These are phyloP conservation scores for Stegostoma tigrinum DNA, from an alignment of 2,113 vertebrate genomes.

Conservation along the genomic window DNA sequence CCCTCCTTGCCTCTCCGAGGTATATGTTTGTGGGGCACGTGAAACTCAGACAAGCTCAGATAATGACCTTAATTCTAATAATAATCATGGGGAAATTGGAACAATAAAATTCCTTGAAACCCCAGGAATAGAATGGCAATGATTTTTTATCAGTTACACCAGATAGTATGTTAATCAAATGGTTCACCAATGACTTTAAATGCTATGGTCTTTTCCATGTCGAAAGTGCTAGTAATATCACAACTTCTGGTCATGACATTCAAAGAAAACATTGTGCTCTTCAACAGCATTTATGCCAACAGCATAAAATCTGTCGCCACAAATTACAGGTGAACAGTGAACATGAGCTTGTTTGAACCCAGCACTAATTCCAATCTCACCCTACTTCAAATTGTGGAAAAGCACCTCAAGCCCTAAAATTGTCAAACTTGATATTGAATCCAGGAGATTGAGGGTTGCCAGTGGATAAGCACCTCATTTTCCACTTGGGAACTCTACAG, in stretches of 20 bases:
- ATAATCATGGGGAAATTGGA: not conserved
- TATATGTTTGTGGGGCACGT: not conserved
- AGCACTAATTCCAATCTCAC: no score
- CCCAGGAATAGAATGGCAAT: not conserved
- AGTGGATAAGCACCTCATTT: no score
- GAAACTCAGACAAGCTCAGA: not conserved
- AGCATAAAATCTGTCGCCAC: no score
- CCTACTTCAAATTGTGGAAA: no score
- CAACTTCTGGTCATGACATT: not conserved
- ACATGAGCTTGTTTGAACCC: no score
- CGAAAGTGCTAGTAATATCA: not conserved
- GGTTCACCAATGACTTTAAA: not conserved
- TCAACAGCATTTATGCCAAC: no score
- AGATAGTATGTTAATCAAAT: not conserved
- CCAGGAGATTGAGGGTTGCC: no score
- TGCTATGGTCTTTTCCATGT: not conserved
- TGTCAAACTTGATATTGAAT: no score
- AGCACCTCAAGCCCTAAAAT: no score
- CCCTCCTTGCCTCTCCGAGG: no score
- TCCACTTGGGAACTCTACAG: no score
- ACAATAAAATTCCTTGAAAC: not conserved
- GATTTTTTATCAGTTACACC: not conserved
- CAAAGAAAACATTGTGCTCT: not conserved
- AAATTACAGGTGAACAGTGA: no score
- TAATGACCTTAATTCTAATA: not conserved